Base-by-base conservation (phyloP, 2,888 invertebrate genomes). In the Chloroclysta siterata region DNA sequence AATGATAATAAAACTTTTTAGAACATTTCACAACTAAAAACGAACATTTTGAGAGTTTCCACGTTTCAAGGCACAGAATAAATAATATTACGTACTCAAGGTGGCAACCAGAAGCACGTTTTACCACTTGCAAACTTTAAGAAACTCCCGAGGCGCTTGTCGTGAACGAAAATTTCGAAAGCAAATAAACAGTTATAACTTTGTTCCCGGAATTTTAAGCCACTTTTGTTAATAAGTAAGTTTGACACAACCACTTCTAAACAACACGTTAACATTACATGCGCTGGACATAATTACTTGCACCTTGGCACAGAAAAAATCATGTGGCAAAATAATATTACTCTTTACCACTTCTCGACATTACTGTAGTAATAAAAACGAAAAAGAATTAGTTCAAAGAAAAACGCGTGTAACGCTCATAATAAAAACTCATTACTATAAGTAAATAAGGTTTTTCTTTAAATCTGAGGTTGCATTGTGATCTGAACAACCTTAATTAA, bases 401-500 rank as follows among this genome's bases (percentile, higher is more conserved):
- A 29, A 29, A 33, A 6, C 5, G 8, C 33, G 33, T 33, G 33
- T 5, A 33, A 33, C 6, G 33, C 33, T 33, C 33, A 8, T 33
- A 6, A 33, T 7, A 8, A 6, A 6, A 33, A 33, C 33, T 33
- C 33, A 6, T 33, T 33, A 8, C 33, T 33, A 5, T 33, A 3
- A 29, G n/a, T 33, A 33, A 33, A 6, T 7, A 29, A 29, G 29
- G 29, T 29, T 29, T n/a, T n/a, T n/a, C n/a, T n/a, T 22, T 22
- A 22, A 2, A 33, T 6, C 5, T 5, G 5, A 33, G 33, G 36
- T 11, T 11, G 11, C 11, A 39, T 39, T 39, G 36, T 39, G 8
- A 39, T 39, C 36, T 11, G 36, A 39, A 1, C 36, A 5, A 51
- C 13, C 36, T n/a, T 73, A 69, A 71, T 73, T 62, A 63, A 74